phyloP scores from a whole-genome alignment of 2,113 vertebrate species.

The Fulmarus glacialis region DNA sequence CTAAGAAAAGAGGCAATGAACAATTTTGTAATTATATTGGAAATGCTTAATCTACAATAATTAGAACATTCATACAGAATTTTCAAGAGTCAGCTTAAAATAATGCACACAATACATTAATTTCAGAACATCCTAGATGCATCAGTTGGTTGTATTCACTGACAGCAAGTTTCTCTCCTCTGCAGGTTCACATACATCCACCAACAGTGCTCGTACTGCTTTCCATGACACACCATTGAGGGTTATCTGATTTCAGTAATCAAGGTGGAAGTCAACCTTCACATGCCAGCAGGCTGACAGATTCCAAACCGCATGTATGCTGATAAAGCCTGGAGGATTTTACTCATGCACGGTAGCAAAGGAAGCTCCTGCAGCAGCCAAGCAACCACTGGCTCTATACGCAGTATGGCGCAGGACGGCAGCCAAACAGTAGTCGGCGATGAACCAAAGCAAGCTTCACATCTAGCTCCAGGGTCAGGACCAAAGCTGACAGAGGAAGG shows the following conservation, averaged over 20 bases:
- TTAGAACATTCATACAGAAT: conserved; percentile 52
- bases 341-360: fast-evolving
- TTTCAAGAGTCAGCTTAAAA: conserved; percentile 42
- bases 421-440: fast-evolving
- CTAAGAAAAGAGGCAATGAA: conserved; percentile 55
- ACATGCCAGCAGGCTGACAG: background rate
- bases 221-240: background rate
- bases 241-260: background rate
- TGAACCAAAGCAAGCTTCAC: background rate
- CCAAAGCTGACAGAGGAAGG: background rate
- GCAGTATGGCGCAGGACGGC: fast-evolving
- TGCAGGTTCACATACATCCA: background rate
- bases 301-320: fast-evolving
- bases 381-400: background rate
- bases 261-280: background rate
- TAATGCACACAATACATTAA: conserved; percentile 35
- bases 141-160: background rate
- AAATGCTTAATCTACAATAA: conserved; percentile 58
- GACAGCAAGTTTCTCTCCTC: background rate
- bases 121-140: conserved; percentile 1
- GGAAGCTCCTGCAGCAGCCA: background rate
- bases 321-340: background rate
- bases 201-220: background rate
- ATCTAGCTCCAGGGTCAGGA: background rate
- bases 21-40: conserved; percentile 51